A percentile compares a stretch with the other conserved stretches of the same genome.
Conservation (phyloP, 2,113 vertebrate genomes). For the Manacus vitellinus region DNA sequence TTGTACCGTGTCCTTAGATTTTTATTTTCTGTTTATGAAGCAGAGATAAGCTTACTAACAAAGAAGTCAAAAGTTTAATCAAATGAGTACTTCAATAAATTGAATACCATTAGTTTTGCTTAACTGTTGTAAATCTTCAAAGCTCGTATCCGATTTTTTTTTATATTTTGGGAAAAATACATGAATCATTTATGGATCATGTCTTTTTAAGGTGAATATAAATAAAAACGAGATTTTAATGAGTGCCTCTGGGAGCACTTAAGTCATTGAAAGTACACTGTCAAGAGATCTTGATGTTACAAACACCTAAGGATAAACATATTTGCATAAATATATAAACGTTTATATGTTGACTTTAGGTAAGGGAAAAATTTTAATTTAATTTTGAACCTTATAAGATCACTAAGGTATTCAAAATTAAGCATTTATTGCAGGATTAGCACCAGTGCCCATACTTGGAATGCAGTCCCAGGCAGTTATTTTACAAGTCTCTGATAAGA, state of each 20-base stretch:
- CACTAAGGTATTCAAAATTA: background rate
- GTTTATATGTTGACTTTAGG: background rate
- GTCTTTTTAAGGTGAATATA: background rate
- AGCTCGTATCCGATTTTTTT: background rate
- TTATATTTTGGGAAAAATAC: background rate
- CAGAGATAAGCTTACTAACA: background rate
- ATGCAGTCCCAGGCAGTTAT: background rate
- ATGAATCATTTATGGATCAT: background rate
- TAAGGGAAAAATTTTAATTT: background rate
- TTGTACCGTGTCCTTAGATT: background rate
- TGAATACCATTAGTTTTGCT: background rate
- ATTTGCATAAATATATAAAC: background rate
- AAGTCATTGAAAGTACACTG: background rate
- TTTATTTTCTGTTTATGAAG: slow-evolving; percentile 4
- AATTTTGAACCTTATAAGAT: background rate
- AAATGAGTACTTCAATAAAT: background rate
- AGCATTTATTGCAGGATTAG: background rate
- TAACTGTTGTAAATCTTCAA: background rate
- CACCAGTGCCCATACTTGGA: background rate
- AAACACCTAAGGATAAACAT: background rate
- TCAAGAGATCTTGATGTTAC: background rate
- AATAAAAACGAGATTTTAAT: slow-evolving; percentile 9
- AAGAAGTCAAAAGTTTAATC: background rate
- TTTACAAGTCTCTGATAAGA: background rate
- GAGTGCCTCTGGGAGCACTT: background rate